Conservation (phyloP, 2,113 vertebrate genomes). For the Protobothrops mucrosquamatus region DNA sequence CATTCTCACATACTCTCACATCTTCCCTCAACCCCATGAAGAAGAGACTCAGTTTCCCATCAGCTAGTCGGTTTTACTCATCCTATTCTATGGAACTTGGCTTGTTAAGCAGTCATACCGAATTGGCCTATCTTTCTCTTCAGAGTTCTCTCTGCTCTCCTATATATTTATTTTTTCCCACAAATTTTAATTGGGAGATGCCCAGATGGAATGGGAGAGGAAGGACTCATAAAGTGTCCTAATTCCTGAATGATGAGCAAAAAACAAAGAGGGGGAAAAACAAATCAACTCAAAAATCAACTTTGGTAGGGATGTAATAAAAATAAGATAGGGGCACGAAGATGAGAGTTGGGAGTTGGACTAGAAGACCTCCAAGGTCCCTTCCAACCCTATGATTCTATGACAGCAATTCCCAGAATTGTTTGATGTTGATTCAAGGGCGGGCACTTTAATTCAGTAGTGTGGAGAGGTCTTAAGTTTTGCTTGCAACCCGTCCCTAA, state of each 20-base stretch:
- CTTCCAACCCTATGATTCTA: background rate
- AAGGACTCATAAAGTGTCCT: background rate
- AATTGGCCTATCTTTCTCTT: background rate
- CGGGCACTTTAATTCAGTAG: background rate
- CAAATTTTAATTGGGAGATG: background rate
- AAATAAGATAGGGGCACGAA: background rate
- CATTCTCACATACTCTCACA: background rate
- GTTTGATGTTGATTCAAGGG: background rate
- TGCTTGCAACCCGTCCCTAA: background rate
- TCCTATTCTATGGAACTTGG: background rate
- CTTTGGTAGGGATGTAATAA: background rate
- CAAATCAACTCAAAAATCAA: background rate
- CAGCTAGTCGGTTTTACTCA: background rate
- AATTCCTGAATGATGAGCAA: background rate
- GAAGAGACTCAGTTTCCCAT: background rate
- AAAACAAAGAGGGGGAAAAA: background rate
- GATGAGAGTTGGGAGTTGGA: background rate
- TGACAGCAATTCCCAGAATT: background rate
- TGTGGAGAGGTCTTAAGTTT: background rate
- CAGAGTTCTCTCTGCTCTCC: background rate
- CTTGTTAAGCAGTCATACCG: background rate
- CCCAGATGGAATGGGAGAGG: background rate
- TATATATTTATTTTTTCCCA: background rate
- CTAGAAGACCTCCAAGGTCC: background rate
- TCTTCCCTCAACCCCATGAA: background rate